Base-by-base conservation (phyloP, 2,797 vertebrate genomes). In the Margarornis squamiger region DNA sequence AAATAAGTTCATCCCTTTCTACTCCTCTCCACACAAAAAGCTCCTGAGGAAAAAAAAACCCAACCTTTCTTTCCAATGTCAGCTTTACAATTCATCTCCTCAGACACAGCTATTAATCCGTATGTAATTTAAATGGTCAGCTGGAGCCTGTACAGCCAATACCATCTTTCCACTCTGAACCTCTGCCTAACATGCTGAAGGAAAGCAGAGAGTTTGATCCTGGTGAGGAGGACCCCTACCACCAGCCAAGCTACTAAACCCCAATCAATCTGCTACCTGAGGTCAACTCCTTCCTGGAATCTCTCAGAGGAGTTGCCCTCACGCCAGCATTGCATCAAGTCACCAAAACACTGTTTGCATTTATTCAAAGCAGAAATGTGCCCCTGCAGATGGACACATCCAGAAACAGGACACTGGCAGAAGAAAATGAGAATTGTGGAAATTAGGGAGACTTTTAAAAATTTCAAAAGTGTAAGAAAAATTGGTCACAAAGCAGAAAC, bases 131-230 rank as follows among this genome's bases (percentile, higher is more conserved):
- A 74, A 36, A 74, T 24, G 3, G 4, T 29, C 27, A 43, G 16
- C 16, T 2, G 0, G 34, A 16, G 22, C 18, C 21, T 0, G 0
- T 27, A 30, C 8, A 87, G 41, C 14, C 57, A 46, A 54, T 32
- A 45, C 38, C n/a, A 43, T 23, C 61, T 30, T 76, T 61, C 36
- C 36, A 67, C 20, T 23, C 58, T 3, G 10, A 86, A 54, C 36
- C 24, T 62, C 46, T 48, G 24, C 23, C 27, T 45, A 11, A 41
- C 3, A 8, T 7, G 29, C 22, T 39, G 13, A 43, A 72, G 22
- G 20, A 68, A 80, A 86, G 38, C 17, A 68, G 63, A 78, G 38
- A 72, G 43, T 32, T n/a, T n/a, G 34, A 65, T 29, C 32, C 26
- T 46, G 15, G 14, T 19, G 12, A 80, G 3, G 1, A 38, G 43